These are phyloP conservation scores for Nannoperca australis DNA, from an alignment of 2,797 vertebrate species.

Conservation along the genomic window DNA sequence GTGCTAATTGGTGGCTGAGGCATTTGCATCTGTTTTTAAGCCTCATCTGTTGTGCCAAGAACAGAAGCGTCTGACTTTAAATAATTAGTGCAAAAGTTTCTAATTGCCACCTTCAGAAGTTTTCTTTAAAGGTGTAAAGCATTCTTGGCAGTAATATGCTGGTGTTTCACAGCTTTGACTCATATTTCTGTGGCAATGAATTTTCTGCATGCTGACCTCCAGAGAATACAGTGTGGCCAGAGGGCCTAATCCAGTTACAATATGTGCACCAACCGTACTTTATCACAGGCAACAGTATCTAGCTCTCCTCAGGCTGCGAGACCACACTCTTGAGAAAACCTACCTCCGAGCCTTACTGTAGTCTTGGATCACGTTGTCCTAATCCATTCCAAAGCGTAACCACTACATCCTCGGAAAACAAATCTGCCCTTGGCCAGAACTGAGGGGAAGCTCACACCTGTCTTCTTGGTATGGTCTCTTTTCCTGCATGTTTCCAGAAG, in stretches of 20 bases:
- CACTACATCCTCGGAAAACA: constrained; percentile 74
- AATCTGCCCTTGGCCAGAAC: constrained; percentile 75
- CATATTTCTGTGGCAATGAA: constrained; percentile 53
- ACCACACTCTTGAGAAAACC: constrained; percentile 78
- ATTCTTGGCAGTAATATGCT: constrained; percentile 31
- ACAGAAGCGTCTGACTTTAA: constrained; percentile 51
- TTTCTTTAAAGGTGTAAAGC: constrained; percentile 55
- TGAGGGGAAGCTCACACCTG: constrained; percentile 71
- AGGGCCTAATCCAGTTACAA: constrained; percentile 78
- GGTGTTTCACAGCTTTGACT: constrained; percentile 48
- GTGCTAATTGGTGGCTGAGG: constrained; percentile 72
- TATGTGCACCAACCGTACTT: constrained; percentile 64
- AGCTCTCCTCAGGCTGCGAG: constrained; percentile 74
- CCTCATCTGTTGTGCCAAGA: constrained; percentile 55
- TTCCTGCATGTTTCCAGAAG: constrained; percentile 49
- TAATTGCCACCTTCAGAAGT: constrained; percentile 50
- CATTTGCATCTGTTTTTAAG: constrained; percentile 54
- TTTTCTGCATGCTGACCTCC: constrained; percentile 63
- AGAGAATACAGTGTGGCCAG: constrained; percentile 71
- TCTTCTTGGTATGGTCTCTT: constrained; percentile 53
- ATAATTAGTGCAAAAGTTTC: constrained; percentile 50
- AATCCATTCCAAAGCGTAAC: constrained; percentile 79
- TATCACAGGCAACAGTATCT: constrained; percentile 77
- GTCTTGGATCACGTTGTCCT: constrained; percentile 73
- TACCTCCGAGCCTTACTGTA: constrained; percentile 66